Conservation (phyloP, 2,888 invertebrate genomes). For the Calliopum simillimum region DNA sequence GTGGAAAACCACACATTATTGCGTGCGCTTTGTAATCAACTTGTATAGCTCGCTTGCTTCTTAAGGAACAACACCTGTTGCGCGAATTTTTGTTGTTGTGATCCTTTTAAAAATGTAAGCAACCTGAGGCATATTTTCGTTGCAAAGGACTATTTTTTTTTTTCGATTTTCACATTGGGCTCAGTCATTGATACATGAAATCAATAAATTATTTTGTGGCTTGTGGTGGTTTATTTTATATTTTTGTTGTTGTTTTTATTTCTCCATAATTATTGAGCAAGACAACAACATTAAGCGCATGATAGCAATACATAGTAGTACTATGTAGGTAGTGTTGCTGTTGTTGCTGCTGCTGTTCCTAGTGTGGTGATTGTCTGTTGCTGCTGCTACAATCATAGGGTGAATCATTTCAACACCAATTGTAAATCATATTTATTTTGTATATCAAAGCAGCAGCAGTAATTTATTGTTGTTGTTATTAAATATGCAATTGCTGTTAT, state of each 20-base stretch:
- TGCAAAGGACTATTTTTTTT: neutral
- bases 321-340: too few relatives aligned
- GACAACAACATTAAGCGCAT: neutral
- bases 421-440: slow-evolving; percentile 31
- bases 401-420: slow-evolving; percentile 17
- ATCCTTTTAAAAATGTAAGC: slow-evolving; percentile 7
- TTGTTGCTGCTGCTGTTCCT: neutral
- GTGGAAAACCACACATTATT: neutral
- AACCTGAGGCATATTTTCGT: neutral
- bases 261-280: slow-evolving; percentile 6
- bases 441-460: neutral
- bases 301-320: neutral
- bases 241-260: slow-evolving; percentile 7
- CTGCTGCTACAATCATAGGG: neutral
- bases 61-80: slow-evolving; percentile 29
- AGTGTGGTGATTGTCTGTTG: neutral
- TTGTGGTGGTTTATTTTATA: neutral
- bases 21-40: slow-evolving; percentile 30
- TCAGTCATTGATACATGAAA: slow-evolving; percentile 1
- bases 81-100: neutral
- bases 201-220: slow-evolving; percentile 24
- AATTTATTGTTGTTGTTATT: slow-evolving; percentile 19
- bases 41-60: neutral
- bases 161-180: neutral
- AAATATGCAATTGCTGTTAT: neutral